These are phyloP conservation scores for Diacarnus erythraeanus DNA, from an alignment of 37 sponge, comb jelly and placozoan genomes.

Conservation along the genomic window DNA sequence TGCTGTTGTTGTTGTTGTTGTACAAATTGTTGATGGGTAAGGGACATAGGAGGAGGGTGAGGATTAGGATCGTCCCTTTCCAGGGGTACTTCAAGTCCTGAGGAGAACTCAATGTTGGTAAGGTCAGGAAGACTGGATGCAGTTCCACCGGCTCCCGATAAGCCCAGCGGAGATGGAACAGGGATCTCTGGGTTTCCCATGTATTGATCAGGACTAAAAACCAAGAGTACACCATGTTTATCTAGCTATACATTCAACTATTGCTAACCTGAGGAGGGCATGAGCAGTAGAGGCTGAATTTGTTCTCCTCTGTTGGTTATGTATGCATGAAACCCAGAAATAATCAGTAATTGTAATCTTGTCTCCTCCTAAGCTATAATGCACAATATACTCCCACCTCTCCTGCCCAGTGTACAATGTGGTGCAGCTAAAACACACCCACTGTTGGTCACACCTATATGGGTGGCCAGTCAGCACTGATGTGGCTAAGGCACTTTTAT, in stretches of 20 bases:
- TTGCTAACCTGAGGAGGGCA: constrained; percentile 40
- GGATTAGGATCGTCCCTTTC: constrained; percentile 61
- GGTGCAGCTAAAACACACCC: too few relatives aligned
- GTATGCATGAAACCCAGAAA: neutral
- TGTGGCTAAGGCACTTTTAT: too few relatives aligned
- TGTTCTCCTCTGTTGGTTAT: constrained; percentile 18
- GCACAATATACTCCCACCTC: too few relatives aligned
- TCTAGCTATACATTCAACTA: too few relatives aligned
- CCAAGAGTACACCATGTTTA: too few relatives aligned
- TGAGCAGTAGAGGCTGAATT: constrained; percentile 14
- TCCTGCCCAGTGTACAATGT: too few relatives aligned
- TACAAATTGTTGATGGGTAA: neutral
- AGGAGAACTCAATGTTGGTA: constrained; percentile 72
- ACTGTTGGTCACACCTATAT: too few relatives aligned
- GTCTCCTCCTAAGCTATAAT: too few relatives aligned
- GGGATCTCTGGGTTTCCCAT: constrained; percentile 1
- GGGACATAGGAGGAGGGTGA: neutral
- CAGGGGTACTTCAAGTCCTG: constrained; percentile 71
- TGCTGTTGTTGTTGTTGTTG: constrained; percentile 28
- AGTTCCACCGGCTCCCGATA: constrained; percentile 13
- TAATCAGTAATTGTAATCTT: too few relatives aligned
- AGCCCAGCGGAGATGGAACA: constrained; percentile 17
- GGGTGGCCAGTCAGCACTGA: too few relatives aligned
- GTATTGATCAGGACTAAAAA: constrained; percentile 41
- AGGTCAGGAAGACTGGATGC: constrained; percentile 78